phyloP scores from a whole-genome alignment of 2,888 invertebrate genomes.

The Exocentrus adspersus region DNA sequence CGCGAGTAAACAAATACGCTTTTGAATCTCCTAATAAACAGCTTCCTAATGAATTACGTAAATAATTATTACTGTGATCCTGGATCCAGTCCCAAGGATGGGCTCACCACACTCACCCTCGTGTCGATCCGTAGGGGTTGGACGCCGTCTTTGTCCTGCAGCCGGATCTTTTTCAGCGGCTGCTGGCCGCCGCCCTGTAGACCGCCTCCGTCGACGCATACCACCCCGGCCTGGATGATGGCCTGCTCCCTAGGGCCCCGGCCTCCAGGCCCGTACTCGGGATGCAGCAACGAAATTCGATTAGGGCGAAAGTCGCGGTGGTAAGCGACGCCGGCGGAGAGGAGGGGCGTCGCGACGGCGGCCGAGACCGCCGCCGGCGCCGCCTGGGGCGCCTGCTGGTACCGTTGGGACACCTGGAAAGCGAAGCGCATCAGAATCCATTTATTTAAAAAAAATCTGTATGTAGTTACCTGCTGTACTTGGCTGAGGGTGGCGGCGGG shows the following conservation, averaged over 20 bases:
- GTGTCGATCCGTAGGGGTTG: constrained; percentile 75
- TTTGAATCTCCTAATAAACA: no score
- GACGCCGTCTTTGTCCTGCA: constrained; percentile 67
- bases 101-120: constrained; percentile 65
- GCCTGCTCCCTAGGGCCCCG: constrained; percentile 34
- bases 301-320: constrained; percentile 67
- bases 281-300: constrained; percentile 76
- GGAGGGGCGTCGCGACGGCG: constrained; percentile 48
- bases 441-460: no score
- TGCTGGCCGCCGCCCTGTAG: constrained; percentile 66
- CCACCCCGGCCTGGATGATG: constrained; percentile 43
- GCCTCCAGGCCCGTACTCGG: constrained; percentile 61
- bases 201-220: constrained; percentile 39
- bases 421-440: no score
- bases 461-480: constrained; percentile 47
- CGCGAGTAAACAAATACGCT: no score
- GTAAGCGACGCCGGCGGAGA: constrained; percentile 65
- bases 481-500: constrained; percentile 63
- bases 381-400: constrained; percentile 65
- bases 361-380: constrained; percentile 59
- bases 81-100: no score
- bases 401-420: constrained; percentile 53
- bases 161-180: constrained; percentile 75
- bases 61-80: no score
- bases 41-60: no score